phyloP scores from a whole-genome alignment of 2,797 vertebrate genomes.

The Anniella stebbinsi region DNA sequence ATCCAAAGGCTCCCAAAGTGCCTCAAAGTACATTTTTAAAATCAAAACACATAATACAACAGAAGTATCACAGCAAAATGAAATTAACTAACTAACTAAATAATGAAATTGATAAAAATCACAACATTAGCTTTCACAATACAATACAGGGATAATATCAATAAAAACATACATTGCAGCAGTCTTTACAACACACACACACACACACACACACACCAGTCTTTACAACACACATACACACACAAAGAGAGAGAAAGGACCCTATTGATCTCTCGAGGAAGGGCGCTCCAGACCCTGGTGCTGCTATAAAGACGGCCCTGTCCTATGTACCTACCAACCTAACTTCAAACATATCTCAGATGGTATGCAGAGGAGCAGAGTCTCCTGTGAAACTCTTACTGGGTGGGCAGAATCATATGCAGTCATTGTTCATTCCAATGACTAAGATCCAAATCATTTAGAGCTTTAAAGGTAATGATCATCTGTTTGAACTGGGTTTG shows the following conservation, averaged over 20 bases:
- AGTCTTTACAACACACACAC: neutral
- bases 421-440: neutral
- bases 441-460: too few relatives aligned
- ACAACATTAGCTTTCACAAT: neutral
- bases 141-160: neutral
- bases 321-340: too few relatives aligned
- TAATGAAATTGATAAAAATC: neutral
- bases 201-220: neutral
- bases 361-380: too few relatives aligned
- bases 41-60: neutral
- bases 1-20: neutral
- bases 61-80: neutral
- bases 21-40: neutral
- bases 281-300: neutral
- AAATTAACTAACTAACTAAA: too few relatives aligned
- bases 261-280: neutral
- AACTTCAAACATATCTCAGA: too few relatives aligned
- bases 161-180: neutral
- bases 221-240: neutral
- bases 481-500: too few relatives aligned
- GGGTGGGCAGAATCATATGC: neutral
- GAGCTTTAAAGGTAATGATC: too few relatives aligned
- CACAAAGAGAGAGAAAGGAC: neutral
- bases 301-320: too few relatives aligned
- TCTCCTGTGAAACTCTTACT: neutral